Evolutionary conservation across 2,888 invertebrate genomes (phyloP).

Genomic region (Acanthococcus lagerstroemiae): DNA sequence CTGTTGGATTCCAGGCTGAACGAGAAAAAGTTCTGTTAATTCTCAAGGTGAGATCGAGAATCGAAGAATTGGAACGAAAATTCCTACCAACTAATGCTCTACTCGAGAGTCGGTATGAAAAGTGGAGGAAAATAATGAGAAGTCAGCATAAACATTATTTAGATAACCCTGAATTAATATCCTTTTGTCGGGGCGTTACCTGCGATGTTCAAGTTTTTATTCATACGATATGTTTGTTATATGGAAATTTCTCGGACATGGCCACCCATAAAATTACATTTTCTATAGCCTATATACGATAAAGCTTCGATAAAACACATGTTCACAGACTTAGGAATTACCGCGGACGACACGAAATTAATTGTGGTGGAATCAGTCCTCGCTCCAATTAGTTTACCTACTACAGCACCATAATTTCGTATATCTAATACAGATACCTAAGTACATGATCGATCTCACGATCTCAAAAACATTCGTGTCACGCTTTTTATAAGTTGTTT

Average conservation of each 20-base stretch:
- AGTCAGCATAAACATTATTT: background rate
- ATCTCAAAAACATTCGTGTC: no score
- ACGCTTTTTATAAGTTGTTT: no score
- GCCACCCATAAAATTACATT: background rate
- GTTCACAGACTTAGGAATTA: no score
- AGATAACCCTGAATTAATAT: background rate
- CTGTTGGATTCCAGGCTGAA: no score
- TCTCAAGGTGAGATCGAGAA: background rate
- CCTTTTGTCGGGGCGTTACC: background rate
- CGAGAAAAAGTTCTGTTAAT: background rate
- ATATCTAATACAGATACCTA: no score
- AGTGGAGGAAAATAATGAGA: background rate
- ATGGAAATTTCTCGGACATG: background rate
- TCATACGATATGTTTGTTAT: background rate
- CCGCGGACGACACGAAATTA: no score
- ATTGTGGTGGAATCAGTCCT: no score
- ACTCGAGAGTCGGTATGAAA: background rate
- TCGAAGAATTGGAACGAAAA: background rate
- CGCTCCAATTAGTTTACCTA: no score
- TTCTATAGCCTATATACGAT: no score
- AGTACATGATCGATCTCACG: no score
- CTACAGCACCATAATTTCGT: no score
- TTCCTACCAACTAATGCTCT: background rate
- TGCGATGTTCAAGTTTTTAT: background rate
- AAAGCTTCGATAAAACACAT: no score